Evolutionary conservation across 2,888 invertebrate species (phyloP).

Genomic region (Hymenopus coronatus): DNA sequence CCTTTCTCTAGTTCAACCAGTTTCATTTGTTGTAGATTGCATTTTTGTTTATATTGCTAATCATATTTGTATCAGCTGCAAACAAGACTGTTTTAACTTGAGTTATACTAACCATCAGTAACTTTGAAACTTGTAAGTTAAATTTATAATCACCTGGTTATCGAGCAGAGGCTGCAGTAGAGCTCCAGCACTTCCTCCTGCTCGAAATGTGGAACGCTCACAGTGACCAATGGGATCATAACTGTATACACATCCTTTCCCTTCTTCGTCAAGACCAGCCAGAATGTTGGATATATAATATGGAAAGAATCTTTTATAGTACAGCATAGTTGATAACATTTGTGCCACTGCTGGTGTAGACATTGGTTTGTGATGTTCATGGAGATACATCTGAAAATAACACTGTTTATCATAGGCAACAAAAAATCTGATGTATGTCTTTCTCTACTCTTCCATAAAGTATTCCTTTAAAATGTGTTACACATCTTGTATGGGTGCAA

Average conservation of each 20-base stretch:
- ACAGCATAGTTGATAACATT: slow-evolving; percentile 93
- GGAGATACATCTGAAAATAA: slow-evolving; percentile 75
- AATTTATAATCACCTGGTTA: slow-evolving; percentile 66
- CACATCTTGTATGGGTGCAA: too few species aligned
- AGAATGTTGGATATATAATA: slow-evolving; percentile 95
- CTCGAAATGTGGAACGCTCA: slow-evolving; percentile 78
- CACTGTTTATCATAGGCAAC: too few species aligned
- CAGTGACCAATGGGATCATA: slow-evolving; percentile 98
- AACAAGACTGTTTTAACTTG: too few species aligned
- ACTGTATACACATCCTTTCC: slow-evolving; percentile 91
- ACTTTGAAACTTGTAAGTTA: too few species aligned
- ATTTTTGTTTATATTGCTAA: too few species aligned
- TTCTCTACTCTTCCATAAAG: too few species aligned
- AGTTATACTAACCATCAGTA: too few species aligned
- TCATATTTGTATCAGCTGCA: too few species aligned
- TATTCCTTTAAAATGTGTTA: too few species aligned
- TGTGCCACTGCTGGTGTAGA: slow-evolving; percentile 90
- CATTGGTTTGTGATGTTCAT: slow-evolving; percentile 92
- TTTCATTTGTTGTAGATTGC: too few species aligned
- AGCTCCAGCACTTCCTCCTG: slow-evolving; percentile 87
- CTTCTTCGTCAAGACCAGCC: slow-evolving; percentile 89
- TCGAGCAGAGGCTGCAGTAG: slow-evolving; percentile 93
- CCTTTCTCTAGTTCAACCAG: too few species aligned
- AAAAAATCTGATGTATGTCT: too few species aligned
- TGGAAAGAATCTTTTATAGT: slow-evolving; percentile 96